phyloP scores from a whole-genome alignment of 2,113 vertebrate species.

The Furnarius figulus region DNA sequence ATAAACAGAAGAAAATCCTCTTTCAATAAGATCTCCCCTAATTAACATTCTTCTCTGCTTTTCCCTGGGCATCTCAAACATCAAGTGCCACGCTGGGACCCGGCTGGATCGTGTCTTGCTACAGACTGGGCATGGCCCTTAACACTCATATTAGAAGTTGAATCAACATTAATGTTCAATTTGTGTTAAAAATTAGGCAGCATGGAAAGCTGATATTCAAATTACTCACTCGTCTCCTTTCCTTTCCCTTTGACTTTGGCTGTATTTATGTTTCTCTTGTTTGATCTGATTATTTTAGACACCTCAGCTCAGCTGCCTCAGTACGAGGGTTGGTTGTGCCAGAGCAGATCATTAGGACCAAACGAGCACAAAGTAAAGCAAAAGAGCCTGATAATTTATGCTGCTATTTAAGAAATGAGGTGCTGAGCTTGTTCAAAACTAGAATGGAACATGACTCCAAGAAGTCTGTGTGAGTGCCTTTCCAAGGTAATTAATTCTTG shows the following conservation, averaged over 20 bases:
- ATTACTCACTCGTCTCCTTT: not conserved
- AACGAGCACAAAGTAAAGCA: not conserved
- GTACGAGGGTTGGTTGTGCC: not conserved
- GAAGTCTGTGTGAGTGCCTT: not conserved
- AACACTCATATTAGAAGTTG: not conserved
- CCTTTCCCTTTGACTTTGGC: not conserved
- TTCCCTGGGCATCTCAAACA: not conserved
- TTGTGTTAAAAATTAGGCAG: not conserved
- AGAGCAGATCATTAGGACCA: not conserved
- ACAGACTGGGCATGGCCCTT: not conserved
- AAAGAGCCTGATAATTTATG: not conserved
- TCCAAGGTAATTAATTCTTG: not conserved
- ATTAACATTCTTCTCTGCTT: slow-evolving; percentile 13
- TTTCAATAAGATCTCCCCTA: slow-evolving; percentile 21
- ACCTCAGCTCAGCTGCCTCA: not conserved
- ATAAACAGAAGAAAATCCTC: slow-evolving; percentile 20
- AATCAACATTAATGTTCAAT: not conserved
- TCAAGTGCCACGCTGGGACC: not conserved
- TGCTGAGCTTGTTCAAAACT: not conserved
- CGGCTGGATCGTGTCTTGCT: not conserved
- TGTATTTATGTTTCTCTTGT: not conserved
- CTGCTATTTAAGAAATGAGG: not conserved
- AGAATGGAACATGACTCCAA: not conserved
- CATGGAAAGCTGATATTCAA: not conserved
- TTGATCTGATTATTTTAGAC: not conserved